Conservation (phyloP, 2,888 invertebrate species). For the Ophraella communa region DNA sequence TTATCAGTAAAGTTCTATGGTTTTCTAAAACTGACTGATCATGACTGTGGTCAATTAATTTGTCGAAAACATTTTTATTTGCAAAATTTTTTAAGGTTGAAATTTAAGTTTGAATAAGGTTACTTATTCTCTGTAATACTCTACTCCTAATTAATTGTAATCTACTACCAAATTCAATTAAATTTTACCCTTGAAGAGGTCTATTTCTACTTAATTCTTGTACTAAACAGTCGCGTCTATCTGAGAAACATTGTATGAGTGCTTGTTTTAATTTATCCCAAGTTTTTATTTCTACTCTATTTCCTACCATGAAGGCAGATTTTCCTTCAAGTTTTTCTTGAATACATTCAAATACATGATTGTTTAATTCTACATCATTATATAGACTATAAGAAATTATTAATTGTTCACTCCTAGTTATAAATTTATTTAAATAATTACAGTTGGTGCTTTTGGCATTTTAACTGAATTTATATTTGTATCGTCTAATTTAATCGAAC, state of each 20-base stretch:
- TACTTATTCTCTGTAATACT: too few relatives aligned
- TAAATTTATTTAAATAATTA: conserved; percentile 12
- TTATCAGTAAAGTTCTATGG: too few relatives aligned
- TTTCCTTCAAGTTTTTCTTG: conserved; percentile 19
- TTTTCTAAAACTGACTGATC: too few relatives aligned
- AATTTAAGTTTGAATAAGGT: too few relatives aligned
- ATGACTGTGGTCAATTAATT: too few relatives aligned
- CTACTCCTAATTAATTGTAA: too few relatives aligned
- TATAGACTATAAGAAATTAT: background rate
- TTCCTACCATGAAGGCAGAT: conserved; percentile 22
- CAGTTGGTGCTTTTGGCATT: too few relatives aligned
- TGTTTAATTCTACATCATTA: conserved; percentile 7
- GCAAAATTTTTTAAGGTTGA: too few relatives aligned
- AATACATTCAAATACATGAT: conserved; percentile 23
- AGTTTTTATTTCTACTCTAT: conserved; percentile 10
- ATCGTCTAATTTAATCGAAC: too few relatives aligned
- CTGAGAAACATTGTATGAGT: background rate
- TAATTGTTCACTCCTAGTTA: background rate
- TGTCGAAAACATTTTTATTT: too few relatives aligned
- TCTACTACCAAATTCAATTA: conserved; percentile 12
- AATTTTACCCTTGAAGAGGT: conserved; percentile 5
- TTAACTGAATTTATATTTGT: too few relatives aligned
- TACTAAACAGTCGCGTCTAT: conserved; percentile 8
- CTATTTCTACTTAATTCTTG: conserved; percentile 18
- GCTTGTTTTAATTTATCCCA: conserved; percentile 6